Conservation (phyloP, 2,888 invertebrate species). For the Encarsia formosa region DNA sequence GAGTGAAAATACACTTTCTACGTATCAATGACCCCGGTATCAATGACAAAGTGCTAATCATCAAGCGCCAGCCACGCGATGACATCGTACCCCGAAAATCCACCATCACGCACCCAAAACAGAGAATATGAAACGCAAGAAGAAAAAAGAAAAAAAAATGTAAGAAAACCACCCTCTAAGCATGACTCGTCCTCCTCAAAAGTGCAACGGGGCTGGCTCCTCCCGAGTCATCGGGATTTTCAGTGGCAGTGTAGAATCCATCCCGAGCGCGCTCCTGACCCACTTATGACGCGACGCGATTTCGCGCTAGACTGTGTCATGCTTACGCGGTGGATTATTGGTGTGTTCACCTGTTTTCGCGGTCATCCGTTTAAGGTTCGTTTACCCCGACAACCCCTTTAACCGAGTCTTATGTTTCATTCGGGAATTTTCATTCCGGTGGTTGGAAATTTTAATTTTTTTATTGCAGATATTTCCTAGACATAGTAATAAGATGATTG, state of each 20-base stretch:
- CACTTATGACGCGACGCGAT: neutral
- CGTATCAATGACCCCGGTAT: too few relatives aligned
- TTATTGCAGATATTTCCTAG: too few relatives aligned
- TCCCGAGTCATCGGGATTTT: slow-evolving; percentile 22
- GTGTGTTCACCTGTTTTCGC: neutral
- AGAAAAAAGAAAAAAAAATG: neutral
- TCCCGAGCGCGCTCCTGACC: slow-evolving; percentile 9
- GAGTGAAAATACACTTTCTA: too few relatives aligned
- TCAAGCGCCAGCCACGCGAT: neutral
- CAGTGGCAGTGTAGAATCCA: slow-evolving; percentile 5
- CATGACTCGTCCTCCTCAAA: slow-evolving; percentile 40
- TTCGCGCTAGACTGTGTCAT: neutral
- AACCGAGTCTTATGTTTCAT: too few relatives aligned
- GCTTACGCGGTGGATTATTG: neutral
- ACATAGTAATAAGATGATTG: too few relatives aligned
- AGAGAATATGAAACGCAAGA: neutral
- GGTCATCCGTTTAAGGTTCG: too few relatives aligned
- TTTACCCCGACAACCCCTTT: too few relatives aligned
- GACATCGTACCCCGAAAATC: neutral
- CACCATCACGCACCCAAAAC: neutral
- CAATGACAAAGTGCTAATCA: too few relatives aligned
- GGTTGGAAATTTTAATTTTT: too few relatives aligned
- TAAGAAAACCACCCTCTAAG: slow-evolving; percentile 41
- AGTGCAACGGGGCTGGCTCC: slow-evolving; percentile 44
- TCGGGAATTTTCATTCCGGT: too few relatives aligned